Conservation (phyloP, 2,888 invertebrate genomes). For the Phrixothrix hirtus region DNA sequence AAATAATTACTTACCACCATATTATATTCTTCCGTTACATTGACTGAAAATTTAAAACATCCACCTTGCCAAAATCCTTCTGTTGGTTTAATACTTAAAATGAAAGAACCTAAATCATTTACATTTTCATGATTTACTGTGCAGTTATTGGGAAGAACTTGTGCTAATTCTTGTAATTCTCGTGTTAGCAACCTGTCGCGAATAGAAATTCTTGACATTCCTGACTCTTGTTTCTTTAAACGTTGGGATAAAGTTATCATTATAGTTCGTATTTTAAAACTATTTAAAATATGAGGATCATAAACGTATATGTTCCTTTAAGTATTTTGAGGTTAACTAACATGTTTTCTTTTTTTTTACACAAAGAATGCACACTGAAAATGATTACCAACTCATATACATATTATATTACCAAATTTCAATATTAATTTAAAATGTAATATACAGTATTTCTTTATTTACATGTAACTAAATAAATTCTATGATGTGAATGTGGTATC, state of each 20-base stretch:
- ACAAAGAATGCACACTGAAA: too few relatives aligned
- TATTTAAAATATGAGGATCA: too few relatives aligned
- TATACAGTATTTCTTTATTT: too few relatives aligned
- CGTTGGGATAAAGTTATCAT: slow-evolving; percentile 78
- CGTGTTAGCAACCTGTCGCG: slow-evolving; percentile 79
- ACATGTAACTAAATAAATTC: too few relatives aligned
- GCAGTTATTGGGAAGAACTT: slow-evolving; percentile 80
- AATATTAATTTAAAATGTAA: too few relatives aligned
- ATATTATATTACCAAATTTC: too few relatives aligned
- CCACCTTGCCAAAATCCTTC: slow-evolving; percentile 90
- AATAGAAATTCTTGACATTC: slow-evolving; percentile 66
- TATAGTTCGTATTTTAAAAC: too few relatives aligned
- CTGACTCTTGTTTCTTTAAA: slow-evolving; percentile 66
- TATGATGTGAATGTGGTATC: too few relatives aligned
- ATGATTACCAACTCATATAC: too few relatives aligned
- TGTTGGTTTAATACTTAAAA: slow-evolving; percentile 75
- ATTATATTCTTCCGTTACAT: slow-evolving; percentile 93
- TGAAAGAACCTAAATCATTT: slow-evolving; percentile 79
- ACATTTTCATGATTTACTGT: slow-evolving; percentile 80
- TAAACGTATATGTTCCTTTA: too few relatives aligned
- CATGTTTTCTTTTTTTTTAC: too few relatives aligned
- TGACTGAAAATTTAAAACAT: slow-evolving; percentile 80
- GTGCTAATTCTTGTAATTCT: slow-evolving; percentile 87
- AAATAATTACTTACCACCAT: slow-evolving; percentile 90
- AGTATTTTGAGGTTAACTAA: too few relatives aligned